phyloP scores from a whole-genome alignment of 2,888 invertebrate species.

The Amphipoea lucens region DNA sequence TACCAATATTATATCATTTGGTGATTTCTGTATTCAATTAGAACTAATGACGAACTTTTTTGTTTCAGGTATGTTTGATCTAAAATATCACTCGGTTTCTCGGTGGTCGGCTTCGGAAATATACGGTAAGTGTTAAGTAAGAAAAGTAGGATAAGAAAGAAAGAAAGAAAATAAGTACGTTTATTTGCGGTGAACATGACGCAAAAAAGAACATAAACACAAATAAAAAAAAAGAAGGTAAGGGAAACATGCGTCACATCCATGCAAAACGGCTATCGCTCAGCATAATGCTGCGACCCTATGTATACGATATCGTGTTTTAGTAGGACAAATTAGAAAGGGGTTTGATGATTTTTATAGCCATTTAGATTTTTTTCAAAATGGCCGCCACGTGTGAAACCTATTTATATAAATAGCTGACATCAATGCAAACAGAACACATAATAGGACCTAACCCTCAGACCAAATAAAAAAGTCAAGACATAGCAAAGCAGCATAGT shows the following conservation, averaged over 20 bases:
- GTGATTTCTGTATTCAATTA: conserved; percentile 51
- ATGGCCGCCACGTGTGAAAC: not conserved
- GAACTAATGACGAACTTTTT: conserved; percentile 52
- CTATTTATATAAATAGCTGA: too few species aligned
- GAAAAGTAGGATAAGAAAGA: not conserved
- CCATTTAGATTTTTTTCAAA: not conserved
- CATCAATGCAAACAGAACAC: too few species aligned
- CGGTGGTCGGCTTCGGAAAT: not conserved
- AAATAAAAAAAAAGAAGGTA: too few species aligned
- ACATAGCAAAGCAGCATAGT: too few species aligned
- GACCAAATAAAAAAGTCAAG: too few species aligned
- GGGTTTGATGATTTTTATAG: not conserved
- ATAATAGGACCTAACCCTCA: too few species aligned
- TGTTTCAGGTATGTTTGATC: conserved; percentile 59
- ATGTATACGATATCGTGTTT: not conserved
- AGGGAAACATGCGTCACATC: too few species aligned
- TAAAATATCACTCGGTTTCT: conserved; percentile 19
- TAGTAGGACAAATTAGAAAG: not conserved
- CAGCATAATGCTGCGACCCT: too few species aligned
- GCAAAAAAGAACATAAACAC: too few species aligned
- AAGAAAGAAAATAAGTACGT: too few species aligned
- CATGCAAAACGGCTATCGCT: too few species aligned
- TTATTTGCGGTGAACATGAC: too few species aligned
- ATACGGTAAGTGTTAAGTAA: not conserved
- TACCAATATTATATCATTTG: conserved; percentile 36